A percentile compares a stretch with the other conserved stretches of the same genome.
Evolutionary conservation across 1,140 invertebrate species (phyloP).

Genomic region (Drosophila aff.): DNA sequence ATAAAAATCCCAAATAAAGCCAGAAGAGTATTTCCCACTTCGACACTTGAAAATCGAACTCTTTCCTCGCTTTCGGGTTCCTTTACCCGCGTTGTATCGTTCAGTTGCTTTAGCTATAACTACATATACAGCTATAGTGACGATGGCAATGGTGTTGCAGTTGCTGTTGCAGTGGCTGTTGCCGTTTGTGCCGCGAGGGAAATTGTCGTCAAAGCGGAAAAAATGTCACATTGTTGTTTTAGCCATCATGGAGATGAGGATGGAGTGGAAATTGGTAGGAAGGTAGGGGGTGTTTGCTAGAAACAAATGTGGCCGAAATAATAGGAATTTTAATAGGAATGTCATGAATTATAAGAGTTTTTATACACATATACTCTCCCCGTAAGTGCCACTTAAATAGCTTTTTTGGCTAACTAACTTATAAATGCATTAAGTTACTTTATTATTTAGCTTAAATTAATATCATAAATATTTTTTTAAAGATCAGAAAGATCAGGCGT

Average conservation of each 20-base stretch:
- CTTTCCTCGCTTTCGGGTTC: constrained; percentile 11
- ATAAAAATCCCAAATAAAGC: background rate
- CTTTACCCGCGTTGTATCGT: constrained; percentile 53
- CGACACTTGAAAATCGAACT: background rate
- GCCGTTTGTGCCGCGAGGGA: constrained; percentile 76
- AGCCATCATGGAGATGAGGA: constrained; percentile 51
- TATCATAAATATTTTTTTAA: background rate
- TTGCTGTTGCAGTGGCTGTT: constrained; percentile 39
- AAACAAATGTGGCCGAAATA: background rate
- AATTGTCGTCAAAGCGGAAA: constrained; percentile 81
- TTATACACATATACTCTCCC: too few relatives aligned
- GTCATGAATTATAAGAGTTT: background rate
- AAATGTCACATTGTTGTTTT: constrained; percentile 82
- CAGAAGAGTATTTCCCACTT: constrained; percentile 2
- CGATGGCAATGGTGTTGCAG: constrained; percentile 46
- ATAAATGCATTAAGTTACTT: background rate
- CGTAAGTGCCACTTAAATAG: background rate
- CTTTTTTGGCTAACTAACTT: too few relatives aligned
- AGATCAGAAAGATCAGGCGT: too few relatives aligned
- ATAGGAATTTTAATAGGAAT: background rate
- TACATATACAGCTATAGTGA: constrained; percentile 31
- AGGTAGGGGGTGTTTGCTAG: background rate
- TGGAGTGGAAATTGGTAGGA: constrained; percentile 6
- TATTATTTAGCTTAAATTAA: background rate
- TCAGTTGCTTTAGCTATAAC: constrained; percentile 44